Conservation (phyloP, 1,140 invertebrate genomes). For the Lasaia peninsularis region DNA sequence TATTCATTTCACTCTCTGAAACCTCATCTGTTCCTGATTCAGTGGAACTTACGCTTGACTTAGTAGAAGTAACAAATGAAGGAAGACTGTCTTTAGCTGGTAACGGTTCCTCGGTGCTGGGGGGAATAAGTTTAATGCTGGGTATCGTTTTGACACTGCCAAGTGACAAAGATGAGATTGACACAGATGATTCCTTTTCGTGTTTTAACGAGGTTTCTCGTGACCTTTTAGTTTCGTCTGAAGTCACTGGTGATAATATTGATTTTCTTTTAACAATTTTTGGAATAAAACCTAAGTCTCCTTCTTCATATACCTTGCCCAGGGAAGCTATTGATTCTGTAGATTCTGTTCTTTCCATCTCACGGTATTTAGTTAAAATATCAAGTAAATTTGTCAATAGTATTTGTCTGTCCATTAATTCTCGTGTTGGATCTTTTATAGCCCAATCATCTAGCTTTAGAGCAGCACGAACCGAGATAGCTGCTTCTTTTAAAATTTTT, state of each 20-base stretch:
- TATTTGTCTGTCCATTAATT: slow-evolving; percentile 75
- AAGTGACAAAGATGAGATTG: slow-evolving; percentile 34
- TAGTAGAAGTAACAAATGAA: slow-evolving; percentile 54
- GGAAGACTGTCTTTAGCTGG: slow-evolving; percentile 43
- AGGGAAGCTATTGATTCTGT: slow-evolving; percentile 65
- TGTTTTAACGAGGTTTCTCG: background rate
- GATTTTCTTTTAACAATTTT: slow-evolving; percentile 49
- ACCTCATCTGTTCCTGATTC: slow-evolving; percentile 39
- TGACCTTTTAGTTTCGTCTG: slow-evolving; percentile 27
- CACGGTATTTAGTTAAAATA: slow-evolving; percentile 64
- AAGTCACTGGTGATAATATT: slow-evolving; percentile 22
- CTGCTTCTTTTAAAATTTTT: slow-evolving; percentile 79
- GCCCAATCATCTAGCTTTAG: slow-evolving; percentile 75
- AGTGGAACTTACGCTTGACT: slow-evolving; percentile 48
- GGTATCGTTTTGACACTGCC: slow-evolving; percentile 60
- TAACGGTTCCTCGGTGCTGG: slow-evolving; percentile 29
- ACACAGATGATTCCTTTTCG: slow-evolving; percentile 16
- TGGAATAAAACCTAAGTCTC: slow-evolving; percentile 78
- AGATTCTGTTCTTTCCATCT: slow-evolving; percentile 55
- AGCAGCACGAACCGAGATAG: slow-evolving; percentile 77
- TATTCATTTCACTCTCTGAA: slow-evolving; percentile 34
- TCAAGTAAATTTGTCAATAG: slow-evolving; percentile 76
- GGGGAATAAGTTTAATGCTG: slow-evolving; percentile 51
- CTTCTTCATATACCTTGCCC: slow-evolving; percentile 71
- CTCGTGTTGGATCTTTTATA: slow-evolving; percentile 43